A percentile compares a stretch with the other conserved stretches of the same genome.
phyloP scores from a whole-genome alignment of 2,888 invertebrate genomes.

The Protodeltote pygarga region DNA sequence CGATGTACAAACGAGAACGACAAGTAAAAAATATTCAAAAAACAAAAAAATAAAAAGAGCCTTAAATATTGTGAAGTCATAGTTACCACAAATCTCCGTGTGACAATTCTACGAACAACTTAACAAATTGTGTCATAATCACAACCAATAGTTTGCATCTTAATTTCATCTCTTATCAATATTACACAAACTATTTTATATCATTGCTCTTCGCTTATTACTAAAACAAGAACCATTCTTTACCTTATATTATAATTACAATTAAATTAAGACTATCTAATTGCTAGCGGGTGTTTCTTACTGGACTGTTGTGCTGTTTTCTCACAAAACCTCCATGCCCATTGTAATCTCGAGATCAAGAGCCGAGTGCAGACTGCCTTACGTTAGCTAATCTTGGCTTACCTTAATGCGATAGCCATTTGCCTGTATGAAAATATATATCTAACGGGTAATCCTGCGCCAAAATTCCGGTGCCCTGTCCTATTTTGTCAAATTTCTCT shows the following conservation, averaged over 20 bases:
- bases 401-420: no score
- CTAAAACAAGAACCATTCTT: slow-evolving; percentile 86
- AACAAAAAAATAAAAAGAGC: slow-evolving; percentile 73
- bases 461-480: no score
- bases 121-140: slow-evolving; percentile 87
- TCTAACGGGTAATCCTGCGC: no score
- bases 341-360: slow-evolving; percentile 66
- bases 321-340: slow-evolving; percentile 66
- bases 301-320: slow-evolving; percentile 78
- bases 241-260: slow-evolving; percentile 85
- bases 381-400: slow-evolving; percentile 31
- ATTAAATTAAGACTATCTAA: slow-evolving; percentile 85
- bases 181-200: slow-evolving; percentile 87
- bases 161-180: slow-evolving; percentile 84
- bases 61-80: slow-evolving; percentile 77
- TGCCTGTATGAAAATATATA: no score
- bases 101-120: slow-evolving; percentile 83
- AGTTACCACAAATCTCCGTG: slow-evolving; percentile 73
- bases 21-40: slow-evolving; percentile 81
- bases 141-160: slow-evolving; percentile 87
- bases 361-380: slow-evolving; percentile 56
- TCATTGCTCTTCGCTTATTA: slow-evolving; percentile 85
- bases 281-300: slow-evolving; percentile 82
- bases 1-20: slow-evolving; percentile 87
- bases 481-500: no score